Evolutionary conservation across 2,797 vertebrate species (phyloP), one percentile per base, ranked within the genome.

Genomic region (Furcifer pardalis): DNA sequence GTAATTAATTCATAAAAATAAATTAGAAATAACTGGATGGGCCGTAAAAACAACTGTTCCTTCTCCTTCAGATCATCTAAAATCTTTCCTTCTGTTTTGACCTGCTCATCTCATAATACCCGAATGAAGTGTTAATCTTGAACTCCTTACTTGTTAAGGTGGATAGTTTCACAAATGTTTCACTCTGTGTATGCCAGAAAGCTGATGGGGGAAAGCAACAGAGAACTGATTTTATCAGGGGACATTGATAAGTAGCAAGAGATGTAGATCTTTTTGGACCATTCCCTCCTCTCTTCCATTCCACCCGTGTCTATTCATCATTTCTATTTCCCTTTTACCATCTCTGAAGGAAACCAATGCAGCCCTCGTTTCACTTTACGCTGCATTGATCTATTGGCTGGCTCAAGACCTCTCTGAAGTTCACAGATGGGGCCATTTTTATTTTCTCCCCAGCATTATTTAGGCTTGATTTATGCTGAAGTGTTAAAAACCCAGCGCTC

Each of bases 391-490:
- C 74, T 68, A 62, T 79, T 7, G 9, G 21, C 42, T 27, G 32
- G 78, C 82, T 59, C 60, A 59, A 82, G 83, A 79, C 60, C 66
- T 82, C 60, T 77, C 37, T 35, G 52, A 68, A 62, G 46, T 85
- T 77, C 74, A 65, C 68, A 23, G 40, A 59, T 66, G 65, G 75
- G 76, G 81, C 59, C 72, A 77, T 65, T 84, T 86, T 74, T 79
- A 81, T 82, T 84, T 85, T 44, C 42, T 32, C 75, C 79, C 69
- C 68, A 46, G 72, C 35, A 40, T 79, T 69, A 63, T 86, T 75
- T 78, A 78, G 81, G 17, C 85, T 60, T 88, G 90, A 94, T 94
- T 94, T 94, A 93, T 90, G 90, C 85, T 68, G 77, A 80, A 82
- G 83, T 79, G 66, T 85, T 91, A 84, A 44, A 90, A 84, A 88